A percentile compares a stretch with the other conserved stretches of the same genome.
Conservation (phyloP, 2,888 invertebrate genomes). For the Lochmaea crataegi region DNA sequence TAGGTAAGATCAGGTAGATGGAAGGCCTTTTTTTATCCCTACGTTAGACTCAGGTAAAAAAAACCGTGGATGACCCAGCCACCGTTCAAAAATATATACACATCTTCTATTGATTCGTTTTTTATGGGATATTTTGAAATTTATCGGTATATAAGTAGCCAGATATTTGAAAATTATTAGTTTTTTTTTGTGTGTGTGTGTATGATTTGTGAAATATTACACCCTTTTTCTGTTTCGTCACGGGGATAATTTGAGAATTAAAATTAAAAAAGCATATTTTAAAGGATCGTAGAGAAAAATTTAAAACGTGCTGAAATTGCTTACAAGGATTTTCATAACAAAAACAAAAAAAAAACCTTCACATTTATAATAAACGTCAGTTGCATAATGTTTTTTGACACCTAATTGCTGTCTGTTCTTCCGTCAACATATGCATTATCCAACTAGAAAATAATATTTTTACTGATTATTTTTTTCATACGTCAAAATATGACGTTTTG, state of each 20-base stretch:
- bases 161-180: slow-evolving; percentile 46
- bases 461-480: no score
- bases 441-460: no score
- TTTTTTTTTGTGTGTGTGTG: slow-evolving; percentile 38
- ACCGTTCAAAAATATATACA: slow-evolving; percentile 38
- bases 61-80: slow-evolving; percentile 47
- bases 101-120: slow-evolving; percentile 36
- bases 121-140: slow-evolving; percentile 42
- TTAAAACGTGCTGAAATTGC: not conserved
- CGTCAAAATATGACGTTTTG: no score
- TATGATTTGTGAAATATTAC: slow-evolving; percentile 42
- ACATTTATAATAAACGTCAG: no score
- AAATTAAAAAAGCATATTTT: slow-evolving; percentile 39
- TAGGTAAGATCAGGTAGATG: slow-evolving; percentile 59
- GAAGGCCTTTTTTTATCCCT: slow-evolving; percentile 50
- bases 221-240: slow-evolving; percentile 36
- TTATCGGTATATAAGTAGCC: slow-evolving; percentile 48
- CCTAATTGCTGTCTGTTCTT: no score
- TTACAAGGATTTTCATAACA: no score
- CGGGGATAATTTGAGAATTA: slow-evolving; percentile 29
- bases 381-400: no score
- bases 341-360: no score
- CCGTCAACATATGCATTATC: no score
- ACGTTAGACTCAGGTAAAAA: slow-evolving; percentile 52
- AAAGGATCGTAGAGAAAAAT: slow-evolving; percentile 1